A percentile compares a stretch with the other conserved stretches of the same genome.
These are phyloP conservation scores for Mobula hypostoma DNA, from an alignment of 2,113 vertebrate species.

Conservation along the genomic window DNA sequence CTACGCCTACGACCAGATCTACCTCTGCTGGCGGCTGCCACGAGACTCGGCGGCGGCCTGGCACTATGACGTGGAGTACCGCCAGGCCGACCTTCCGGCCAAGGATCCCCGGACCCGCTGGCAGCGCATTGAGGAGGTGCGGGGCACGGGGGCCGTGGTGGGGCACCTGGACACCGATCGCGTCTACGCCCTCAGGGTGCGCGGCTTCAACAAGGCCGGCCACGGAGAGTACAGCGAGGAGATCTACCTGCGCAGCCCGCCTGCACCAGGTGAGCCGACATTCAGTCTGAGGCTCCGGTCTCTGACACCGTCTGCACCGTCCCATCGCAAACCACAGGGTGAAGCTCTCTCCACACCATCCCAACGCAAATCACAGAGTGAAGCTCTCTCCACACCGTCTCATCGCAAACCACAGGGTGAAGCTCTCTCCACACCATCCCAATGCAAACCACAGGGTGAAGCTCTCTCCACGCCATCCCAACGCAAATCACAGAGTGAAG, in stretches of 20 bases:
- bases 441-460: no score
- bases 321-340: not conserved
- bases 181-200: slow-evolving; percentile 82
- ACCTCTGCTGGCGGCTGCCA: slow-evolving; percentile 88
- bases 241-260: slow-evolving; percentile 86
- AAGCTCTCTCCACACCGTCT: no score
- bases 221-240: slow-evolving; percentile 93
- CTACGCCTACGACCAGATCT: slow-evolving; percentile 90
- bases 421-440: no score
- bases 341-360: not conserved
- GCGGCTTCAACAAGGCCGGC: slow-evolving; percentile 88
- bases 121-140: slow-evolving; percentile 82
- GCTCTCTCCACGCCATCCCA: no score
- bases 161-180: slow-evolving; percentile 83
- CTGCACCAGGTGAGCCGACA: slow-evolving; percentile 71
- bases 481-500: no score
- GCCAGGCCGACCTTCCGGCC: slow-evolving; percentile 68
- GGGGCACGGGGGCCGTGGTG: slow-evolving; percentile 75
- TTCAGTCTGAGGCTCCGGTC: no score
- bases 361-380: no score
- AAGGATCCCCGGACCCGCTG: slow-evolving; percentile 62
- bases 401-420: no score
- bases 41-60: slow-evolving; percentile 85
- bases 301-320: no score
- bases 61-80: slow-evolving; percentile 90